Evolutionary conservation across 2,888 invertebrate genomes (phyloP), one percentile per base, ranked within the genome.

Genomic region (Lasius fuliginosus): DNA sequence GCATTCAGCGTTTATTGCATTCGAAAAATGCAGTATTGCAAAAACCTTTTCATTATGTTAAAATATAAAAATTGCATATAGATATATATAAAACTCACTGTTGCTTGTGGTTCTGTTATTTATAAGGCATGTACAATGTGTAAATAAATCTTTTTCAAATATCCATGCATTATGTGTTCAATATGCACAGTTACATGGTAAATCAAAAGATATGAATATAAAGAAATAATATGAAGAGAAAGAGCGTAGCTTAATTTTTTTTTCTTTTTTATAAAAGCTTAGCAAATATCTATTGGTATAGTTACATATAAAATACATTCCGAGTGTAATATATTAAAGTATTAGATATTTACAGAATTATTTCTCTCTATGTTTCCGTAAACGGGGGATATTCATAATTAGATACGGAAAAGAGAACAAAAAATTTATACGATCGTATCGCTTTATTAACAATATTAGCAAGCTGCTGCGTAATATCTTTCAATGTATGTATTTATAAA

Each of bases 141-240:
- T 91, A 89, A 88, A 91, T 92, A 92, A 90, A 91, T 88, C 85
- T 87, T 87, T 86, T 86, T 87, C 65, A 87, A 76, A 76, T 86
- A 85, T 77, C 68, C 27, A n/a, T 53, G 40, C 12, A 9, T 77
- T 86, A 49, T 76, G 36, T 76, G 53, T 76, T 83, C 36, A 68
- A 79, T 82, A 69, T 82, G 62, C n/a, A 49, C 1, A 36, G 58
- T 42, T 73, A 60, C 12, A 11, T 46, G 33, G 11, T 64, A 65
- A 46, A 27, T 64, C 8, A 75, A 65, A 42, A 62, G 15, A 73
- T 0, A 46, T 6, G 0, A 58, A 42, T 9, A 69, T 76, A 83
- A 69, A 83, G n/a, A 76, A 68, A 30, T 60, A 36, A 40, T 49
- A 60, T 36, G 27, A 75, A 27, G 36, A 71, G 27, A 11, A n/a